Evolutionary conservation across 2,113 vertebrate genomes (phyloP), one percentile per base, ranked within the genome.

Genomic region (Ciconia boyciana): DNA sequence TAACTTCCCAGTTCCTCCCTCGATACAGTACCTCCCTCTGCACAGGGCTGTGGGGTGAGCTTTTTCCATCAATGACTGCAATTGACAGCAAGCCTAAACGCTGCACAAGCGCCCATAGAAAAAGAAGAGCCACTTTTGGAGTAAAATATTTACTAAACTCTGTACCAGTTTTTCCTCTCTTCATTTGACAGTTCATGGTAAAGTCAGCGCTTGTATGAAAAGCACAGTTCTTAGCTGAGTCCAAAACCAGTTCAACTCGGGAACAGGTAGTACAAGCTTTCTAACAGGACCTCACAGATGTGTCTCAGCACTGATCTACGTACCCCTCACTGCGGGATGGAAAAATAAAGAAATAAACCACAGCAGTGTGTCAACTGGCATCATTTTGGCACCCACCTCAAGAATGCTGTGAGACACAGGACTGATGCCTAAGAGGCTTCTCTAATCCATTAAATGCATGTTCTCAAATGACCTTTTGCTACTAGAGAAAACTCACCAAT

Each of bases 321-420:
- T 18, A 69, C 4, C 10, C 22, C 41, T 85, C 44, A 29, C 36
- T 26, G 49, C 0, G 1, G 13, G 49, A 79, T 26, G 46, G 66
- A 87, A 96, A 94, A 94, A 79, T 71, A 87, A 84, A 95, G 60
- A 88, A 90, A 89, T 41, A 68, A 94, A 71, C 51, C 72, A 78
- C 43, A 89, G 55, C 32, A 71, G 7, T 7, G 11, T 68, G 64
- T 77, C 71, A 92, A 28, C 19, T 78, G 64, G 83, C 83, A 92
- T 81, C 29, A 64, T 65, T 90, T 62, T 87, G 77, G 80, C 69
- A 93, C 12, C 36, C 34, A 31, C 13, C 43, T 93, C 72, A 71
- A 91, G 85, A 92, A 94, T 16, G 26, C 32, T 51, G 19, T 24
- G 28, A 94, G 71, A 62, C 16, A 34, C 39, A 51, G 46, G 51